These are phyloP conservation scores for Odontamblyopus rebecca DNA, from an alignment of 2,797 vertebrate species.

Conservation along the genomic window DNA sequence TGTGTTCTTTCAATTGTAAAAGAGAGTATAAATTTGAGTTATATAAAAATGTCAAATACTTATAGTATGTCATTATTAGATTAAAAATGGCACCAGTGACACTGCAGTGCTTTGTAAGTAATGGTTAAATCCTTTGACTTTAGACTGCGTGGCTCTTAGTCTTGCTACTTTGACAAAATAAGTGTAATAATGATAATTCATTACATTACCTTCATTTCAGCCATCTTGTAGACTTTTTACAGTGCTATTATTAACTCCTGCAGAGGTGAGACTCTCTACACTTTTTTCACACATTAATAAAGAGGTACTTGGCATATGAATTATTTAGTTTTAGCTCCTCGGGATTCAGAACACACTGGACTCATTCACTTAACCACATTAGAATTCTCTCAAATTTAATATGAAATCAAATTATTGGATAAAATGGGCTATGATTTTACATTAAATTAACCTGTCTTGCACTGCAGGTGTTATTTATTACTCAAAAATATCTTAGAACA, in stretches of 20 bases:
- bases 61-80: too few species aligned
- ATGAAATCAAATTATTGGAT: too few species aligned
- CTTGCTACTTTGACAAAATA: not conserved
- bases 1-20: too few species aligned
- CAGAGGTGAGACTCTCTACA: slow-evolving; percentile 59
- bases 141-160: not conserved
- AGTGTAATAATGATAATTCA: not conserved
- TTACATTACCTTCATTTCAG: not conserved
- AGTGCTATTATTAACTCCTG: slow-evolving; percentile 70
- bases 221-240: slow-evolving; percentile 31
- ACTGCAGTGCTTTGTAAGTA: too few species aligned
- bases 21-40: too few species aligned
- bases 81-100: too few species aligned
- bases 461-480: too few species aligned
- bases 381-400: slow-evolving; percentile 1
- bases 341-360: slow-evolving; percentile 49
- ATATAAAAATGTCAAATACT: too few species aligned
- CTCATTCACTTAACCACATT: slow-evolving; percentile 33
- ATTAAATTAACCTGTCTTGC: too few species aligned
- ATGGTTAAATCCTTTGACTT: not conserved
- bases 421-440: not conserved
- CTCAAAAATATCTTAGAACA: too few species aligned
- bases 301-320: slow-evolving; percentile 72
- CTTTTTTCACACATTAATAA: slow-evolving; percentile 70
- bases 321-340: slow-evolving; percentile 71